Percentiles rank a stretch among this genome's conserved stretches.
phyloP scores from a whole-genome alignment of 2,888 invertebrate genomes.

The Saturnia japonica region DNA sequence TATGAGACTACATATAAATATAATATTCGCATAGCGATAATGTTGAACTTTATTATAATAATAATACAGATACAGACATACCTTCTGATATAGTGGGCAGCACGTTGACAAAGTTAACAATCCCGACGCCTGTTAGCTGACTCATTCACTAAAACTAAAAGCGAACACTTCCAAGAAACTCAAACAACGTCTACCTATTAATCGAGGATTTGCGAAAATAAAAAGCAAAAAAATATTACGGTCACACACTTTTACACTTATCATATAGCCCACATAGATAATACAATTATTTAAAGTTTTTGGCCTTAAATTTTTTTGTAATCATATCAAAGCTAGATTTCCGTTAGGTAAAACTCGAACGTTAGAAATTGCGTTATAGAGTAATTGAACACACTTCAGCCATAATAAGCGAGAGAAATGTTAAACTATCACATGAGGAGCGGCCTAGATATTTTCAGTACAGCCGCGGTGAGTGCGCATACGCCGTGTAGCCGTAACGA shows the following conservation, averaged over 20 bases:
- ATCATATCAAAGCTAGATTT: constrained; percentile 40
- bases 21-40: not conserved
- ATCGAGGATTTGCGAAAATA: constrained; percentile 46
- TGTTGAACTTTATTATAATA: not conserved
- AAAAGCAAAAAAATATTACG: constrained; percentile 55
- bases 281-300: constrained; percentile 52
- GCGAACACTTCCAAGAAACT: constrained; percentile 59
- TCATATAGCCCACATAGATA: constrained; percentile 75
- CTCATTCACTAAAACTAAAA: constrained; percentile 77
- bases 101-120: constrained; percentile 79
- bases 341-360: constrained; percentile 30
- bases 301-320: constrained; percentile 55
- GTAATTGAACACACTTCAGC: constrained; percentile 60
- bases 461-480: constrained; percentile 53
- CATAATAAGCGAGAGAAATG: constrained; percentile 62
- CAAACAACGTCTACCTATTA: constrained; percentile 48
- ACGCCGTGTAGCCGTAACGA: constrained; percentile 64
- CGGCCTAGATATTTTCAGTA: constrained; percentile 55
- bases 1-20: constrained; percentile 23
- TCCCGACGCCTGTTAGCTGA: constrained; percentile 79
- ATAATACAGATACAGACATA: constrained; percentile 39
- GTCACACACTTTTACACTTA: constrained; percentile 64
- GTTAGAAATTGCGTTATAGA: constrained; percentile 49
- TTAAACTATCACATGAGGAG: constrained; percentile 63
- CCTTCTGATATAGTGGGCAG: constrained; percentile 79